These are phyloP conservation scores for Cryptocephalus moraei DNA, from an alignment of 2,888 invertebrate species.

Conservation along the genomic window DNA sequence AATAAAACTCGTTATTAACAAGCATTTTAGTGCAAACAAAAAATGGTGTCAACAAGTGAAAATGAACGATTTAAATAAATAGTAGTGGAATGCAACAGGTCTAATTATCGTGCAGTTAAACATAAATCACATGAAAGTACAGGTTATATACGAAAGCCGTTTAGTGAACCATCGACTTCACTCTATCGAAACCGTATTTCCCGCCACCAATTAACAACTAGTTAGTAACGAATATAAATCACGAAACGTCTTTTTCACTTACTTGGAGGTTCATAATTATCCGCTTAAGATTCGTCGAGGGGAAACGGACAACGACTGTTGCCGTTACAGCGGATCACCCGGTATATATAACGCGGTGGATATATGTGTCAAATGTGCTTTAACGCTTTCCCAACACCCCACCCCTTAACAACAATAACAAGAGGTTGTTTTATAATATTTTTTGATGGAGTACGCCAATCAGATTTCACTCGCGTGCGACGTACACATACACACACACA, in stretches of 20 bases:
- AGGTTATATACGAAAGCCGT: too few species aligned
- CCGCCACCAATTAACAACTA: not conserved
- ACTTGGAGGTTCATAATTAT: constrained; percentile 29
- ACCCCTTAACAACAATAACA: constrained; percentile 9
- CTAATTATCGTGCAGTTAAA: too few species aligned
- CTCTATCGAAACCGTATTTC: not conserved
- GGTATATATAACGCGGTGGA: constrained; percentile 21
- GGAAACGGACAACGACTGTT: constrained; percentile 28
- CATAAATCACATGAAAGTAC: too few species aligned
- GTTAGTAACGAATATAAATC: not conserved
- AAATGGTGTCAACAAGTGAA: too few species aligned
- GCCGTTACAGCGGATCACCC: constrained; percentile 12
- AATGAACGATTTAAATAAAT: too few species aligned
- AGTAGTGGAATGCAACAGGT: too few species aligned
- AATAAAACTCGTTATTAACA: too few species aligned
- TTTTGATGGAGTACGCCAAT: constrained; percentile 10
- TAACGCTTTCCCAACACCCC: constrained; percentile 24
- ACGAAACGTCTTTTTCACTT: constrained; percentile 19
- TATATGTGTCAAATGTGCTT: constrained; percentile 18
- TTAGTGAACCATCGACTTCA: not conserved
- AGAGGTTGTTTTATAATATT: constrained; percentile 13
- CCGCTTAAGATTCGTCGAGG: constrained; percentile 5
- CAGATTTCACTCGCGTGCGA: constrained; percentile 8
- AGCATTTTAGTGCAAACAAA: too few species aligned
- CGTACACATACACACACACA: not conserved